Evolutionary conservation across 2,797 vertebrate species (phyloP), one percentile per base, ranked within the genome.

Genomic region (Florisuga fusca): DNA sequence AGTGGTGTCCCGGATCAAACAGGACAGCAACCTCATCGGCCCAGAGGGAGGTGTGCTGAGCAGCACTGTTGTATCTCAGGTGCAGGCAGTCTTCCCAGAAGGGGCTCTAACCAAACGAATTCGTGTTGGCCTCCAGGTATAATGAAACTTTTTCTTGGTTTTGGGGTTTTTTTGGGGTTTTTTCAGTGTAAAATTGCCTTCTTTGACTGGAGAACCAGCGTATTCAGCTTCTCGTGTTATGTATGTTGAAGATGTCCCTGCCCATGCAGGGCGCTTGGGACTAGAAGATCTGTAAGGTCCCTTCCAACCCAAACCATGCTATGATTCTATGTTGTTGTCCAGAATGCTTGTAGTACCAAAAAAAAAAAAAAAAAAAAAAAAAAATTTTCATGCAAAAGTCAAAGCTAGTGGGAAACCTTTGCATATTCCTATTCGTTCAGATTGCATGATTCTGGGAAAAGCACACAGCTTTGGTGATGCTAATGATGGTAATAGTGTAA

Each of bases 51-150:
- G 99, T 2, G 98, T 99, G 95, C 98, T 99, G 81, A 99, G 99
- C 97, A 99, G 99, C 97, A 99, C 99, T 0, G 99, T 99, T 73
- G 99, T 99, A 8, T 98, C 99, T 1, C 99, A 99, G 90, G 99
- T 99, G 38, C 99, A 99, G 96, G 99, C 99, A 0, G 99, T 99
- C 51, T 99, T 99, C 89, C 99, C 99, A 1, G 99, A 99, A 91
- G 99, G 99, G 3, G 99, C 99, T 0, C 98, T 99, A 29, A 99
- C 99, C 85, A 99, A 99, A 96, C 97, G 99, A 86, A 99, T 99
- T 94, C 98, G 99, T 1, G 99, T 99, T 8, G 99, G 99, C 84
- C 98, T 99, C 38, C 99, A 99, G 99, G 99, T 99, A 98, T 50
- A 15, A 12, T 12, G 34, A 63, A 46, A 31, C 31, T 12, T 19